These are phyloP conservation scores for Embidobia sp. DNA, from an alignment of 2,888 invertebrate species.

Conservation along the genomic window DNA sequence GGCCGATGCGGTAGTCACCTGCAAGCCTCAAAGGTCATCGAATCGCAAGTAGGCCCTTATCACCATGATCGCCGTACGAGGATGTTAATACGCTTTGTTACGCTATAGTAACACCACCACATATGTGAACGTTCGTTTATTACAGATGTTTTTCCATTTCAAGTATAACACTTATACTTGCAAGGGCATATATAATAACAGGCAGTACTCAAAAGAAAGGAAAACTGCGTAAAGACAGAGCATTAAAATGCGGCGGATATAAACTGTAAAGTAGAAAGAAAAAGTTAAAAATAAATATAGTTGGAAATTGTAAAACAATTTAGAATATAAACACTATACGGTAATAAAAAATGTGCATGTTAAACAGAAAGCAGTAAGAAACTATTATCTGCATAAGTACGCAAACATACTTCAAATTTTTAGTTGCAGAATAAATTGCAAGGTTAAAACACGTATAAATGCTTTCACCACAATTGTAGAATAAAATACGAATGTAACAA, in stretches of 20 bases:
- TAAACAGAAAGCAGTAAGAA: too few species aligned
- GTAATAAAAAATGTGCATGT: too few species aligned
- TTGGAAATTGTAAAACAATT: too few species aligned
- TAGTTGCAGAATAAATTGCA: too few species aligned
- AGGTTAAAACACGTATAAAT: too few species aligned
- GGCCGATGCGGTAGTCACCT: slow-evolving; percentile 62
- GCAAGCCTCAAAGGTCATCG: slow-evolving; percentile 63
- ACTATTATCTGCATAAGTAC: too few species aligned
- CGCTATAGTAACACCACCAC: slow-evolving; percentile 29
- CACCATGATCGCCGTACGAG: slow-evolving; percentile 48
- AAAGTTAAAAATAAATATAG: too few species aligned
- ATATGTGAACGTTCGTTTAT: slow-evolving; percentile 19
- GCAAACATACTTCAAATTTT: too few species aligned
- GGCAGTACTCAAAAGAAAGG: not conserved
- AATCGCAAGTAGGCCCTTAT: slow-evolving; percentile 63
- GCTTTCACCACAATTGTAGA: too few species aligned
- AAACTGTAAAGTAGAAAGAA: too few species aligned
- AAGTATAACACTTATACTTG: slow-evolving; percentile 28
- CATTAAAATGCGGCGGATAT: not conserved
- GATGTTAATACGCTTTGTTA: slow-evolving; percentile 59
- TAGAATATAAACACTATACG: too few species aligned
- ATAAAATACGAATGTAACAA: too few species aligned
- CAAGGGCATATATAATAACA: slow-evolving; percentile 15
- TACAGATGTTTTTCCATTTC: slow-evolving; percentile 56
- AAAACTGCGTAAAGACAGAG: not conserved